Evolutionary conservation across 2,797 vertebrate genomes (phyloP).

Genomic region (Oryzias dopingdopingensis): DNA sequence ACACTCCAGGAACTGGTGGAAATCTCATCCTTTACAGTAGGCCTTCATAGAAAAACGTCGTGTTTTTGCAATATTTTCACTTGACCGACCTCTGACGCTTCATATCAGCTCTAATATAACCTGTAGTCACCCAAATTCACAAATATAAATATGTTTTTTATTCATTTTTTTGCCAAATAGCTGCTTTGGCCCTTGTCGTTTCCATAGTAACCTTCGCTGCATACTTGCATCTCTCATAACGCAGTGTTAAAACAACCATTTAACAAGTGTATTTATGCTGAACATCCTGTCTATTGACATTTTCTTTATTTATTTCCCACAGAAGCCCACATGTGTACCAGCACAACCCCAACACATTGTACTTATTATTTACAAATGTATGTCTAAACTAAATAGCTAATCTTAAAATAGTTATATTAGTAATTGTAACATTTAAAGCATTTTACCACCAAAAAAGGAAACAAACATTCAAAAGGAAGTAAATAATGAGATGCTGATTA

Average conservation of each 20-base stretch:
- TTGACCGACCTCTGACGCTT: slow-evolving; percentile 1
- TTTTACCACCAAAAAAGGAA: no score
- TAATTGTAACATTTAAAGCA: no score
- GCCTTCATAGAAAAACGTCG: slow-evolving; percentile 44
- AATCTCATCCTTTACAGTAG: slow-evolving; percentile 45
- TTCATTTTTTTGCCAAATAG: slow-evolving; percentile 32
- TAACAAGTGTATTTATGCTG: background rate
- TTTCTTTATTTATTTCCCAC: no score
- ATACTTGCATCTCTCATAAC: slow-evolving; percentile 16
- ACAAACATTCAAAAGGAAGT: no score
- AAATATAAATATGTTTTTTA: slow-evolving; percentile 3
- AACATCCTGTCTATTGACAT: no score
- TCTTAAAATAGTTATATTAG: no score
- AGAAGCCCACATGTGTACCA: no score
- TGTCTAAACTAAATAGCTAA: no score
- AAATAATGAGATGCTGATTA: no score
- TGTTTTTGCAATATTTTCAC: slow-evolving; percentile 1
- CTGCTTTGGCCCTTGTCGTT: slow-evolving; percentile 62
- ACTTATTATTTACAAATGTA: no score
- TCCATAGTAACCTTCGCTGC: slow-evolving; percentile 76
- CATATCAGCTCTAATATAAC: background rate
- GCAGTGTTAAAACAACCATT: slow-evolving; percentile 18
- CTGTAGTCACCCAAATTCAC: background rate
- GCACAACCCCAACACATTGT: no score
- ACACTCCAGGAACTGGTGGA: slow-evolving; percentile 68